Conservation (phyloP, 2,888 invertebrate species). For the Cheilosia vernalis region DNA sequence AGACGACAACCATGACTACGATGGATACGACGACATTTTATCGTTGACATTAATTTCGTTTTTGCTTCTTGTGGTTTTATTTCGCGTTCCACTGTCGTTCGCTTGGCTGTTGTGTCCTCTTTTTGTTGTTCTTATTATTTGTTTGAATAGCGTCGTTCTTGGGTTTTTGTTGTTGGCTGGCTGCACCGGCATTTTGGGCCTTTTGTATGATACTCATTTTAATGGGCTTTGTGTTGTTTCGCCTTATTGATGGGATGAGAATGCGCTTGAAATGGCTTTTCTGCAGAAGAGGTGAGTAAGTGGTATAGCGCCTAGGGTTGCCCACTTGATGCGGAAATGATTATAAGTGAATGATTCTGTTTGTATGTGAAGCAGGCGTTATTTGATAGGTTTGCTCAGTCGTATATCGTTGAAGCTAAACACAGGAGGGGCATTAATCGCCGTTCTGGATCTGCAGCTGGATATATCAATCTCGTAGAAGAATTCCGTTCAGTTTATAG, state of each 20-base stretch:
- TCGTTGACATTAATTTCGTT: constrained; percentile 73
- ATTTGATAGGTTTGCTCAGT: no score
- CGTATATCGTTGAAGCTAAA: no score
- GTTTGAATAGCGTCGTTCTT: constrained; percentile 49
- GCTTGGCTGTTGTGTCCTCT: constrained; percentile 52
- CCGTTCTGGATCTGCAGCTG: no score
- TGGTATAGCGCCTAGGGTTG: constrained; percentile 35
- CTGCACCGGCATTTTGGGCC: constrained; percentile 68
- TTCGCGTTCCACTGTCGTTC: constrained; percentile 51
- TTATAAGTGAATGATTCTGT: no score
- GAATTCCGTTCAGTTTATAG: no score
- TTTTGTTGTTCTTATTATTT: constrained; percentile 65
- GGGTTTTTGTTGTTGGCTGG: constrained; percentile 15
- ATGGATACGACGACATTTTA: constrained; percentile 75
- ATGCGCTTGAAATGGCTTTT: constrained; percentile 64
- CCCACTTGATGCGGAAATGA: neutral
- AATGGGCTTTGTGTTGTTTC: constrained; percentile 73
- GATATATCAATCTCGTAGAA: no score
- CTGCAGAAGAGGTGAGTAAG: constrained; percentile 60
- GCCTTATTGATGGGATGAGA: constrained; percentile 70
- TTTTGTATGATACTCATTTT: constrained; percentile 73
- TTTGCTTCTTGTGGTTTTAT: constrained; percentile 59
- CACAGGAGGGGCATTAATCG: no score
- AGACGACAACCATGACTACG: constrained; percentile 65
- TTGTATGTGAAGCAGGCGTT: no score